Evolutionary conservation across 2,888 invertebrate species (phyloP), one percentile per base, ranked within the genome.

Genomic region (Myopa tessellatipennis): DNA sequence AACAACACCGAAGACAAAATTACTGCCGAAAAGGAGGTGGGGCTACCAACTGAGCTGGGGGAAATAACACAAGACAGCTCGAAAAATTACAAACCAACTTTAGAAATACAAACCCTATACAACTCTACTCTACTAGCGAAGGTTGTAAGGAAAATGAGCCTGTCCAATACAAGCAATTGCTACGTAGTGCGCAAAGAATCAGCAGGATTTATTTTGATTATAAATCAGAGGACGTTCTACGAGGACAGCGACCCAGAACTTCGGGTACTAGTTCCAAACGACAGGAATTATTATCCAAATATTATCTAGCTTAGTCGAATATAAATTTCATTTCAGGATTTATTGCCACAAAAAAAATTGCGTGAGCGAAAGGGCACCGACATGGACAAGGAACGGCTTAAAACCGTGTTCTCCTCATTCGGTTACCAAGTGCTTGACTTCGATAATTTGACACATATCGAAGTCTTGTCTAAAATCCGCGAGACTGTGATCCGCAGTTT

Each of bases 131-230:
- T 40, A 68, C 14, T 70, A 26, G 55, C 0, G n/a, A 52, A n/a
- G 36, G 69, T 52, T 18, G 12, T 26, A 26, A 36, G 40, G 52
- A 65, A 12, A 72, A 74, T 7, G 16, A 34, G 10, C 26, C 79
- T 50, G 36, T n/a, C 26, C n/a, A 68, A 36, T 38, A 40, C n/a
- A 58, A 67, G 45, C 18, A 81, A 85, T 36, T 83, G 80, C 16
- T 82, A 87, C 77, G 70, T 78, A 5, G 81, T 88, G n/a, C 81
- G 77, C 0, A 82, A 77, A 1, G 79, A 84, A 6, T 80, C 74
- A 3, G 88, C 88, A 4, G 89, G 89, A 6, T 85, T 85, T 77
- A 70, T 86, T 36, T 79, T 89, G 4, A 88, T 89, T 34, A 87
- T 89, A 50, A 89, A 89, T 82, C 89, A 89, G 80, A 81, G 81